Evolutionary conservation across 2,113 vertebrate genomes (phyloP).

Genomic region (Haemorhous mexicanus): DNA sequence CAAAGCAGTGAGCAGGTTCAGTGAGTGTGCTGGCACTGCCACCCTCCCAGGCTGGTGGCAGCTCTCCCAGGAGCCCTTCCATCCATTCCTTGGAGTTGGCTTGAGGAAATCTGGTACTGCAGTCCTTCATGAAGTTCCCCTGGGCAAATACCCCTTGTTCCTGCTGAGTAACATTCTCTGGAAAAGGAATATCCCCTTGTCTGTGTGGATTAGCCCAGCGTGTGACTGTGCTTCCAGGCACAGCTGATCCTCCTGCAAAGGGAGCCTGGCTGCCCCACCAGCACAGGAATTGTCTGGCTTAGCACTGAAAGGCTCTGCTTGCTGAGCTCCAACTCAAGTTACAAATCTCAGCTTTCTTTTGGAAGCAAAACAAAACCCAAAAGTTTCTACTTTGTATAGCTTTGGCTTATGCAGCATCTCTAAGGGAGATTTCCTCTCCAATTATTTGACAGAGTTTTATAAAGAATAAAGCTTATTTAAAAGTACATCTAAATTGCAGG

Average conservation of each 20-base stretch:
- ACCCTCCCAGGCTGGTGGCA: neutral
- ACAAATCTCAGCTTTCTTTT: neutral
- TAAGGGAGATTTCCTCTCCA: neutral
- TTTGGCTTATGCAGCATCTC: neutral
- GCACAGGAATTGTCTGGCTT: neutral
- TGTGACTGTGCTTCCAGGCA: fast-evolving
- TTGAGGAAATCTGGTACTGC: neutral
- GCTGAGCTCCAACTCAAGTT: neutral
- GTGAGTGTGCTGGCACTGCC: neutral
- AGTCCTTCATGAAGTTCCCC: neutral
- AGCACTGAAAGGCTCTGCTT: neutral
- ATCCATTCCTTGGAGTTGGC: fast-evolving
- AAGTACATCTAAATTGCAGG: neutral
- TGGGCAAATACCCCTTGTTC: neutral
- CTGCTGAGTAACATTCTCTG: neutral
- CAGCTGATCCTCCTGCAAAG: neutral
- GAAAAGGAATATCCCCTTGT: neutral
- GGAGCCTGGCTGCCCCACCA: neutral
- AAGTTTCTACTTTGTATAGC: neutral
- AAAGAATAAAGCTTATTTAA: neutral
- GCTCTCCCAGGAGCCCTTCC: neutral
- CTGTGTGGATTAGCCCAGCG: neutral
- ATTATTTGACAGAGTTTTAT: neutral
- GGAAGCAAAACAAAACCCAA: neutral
- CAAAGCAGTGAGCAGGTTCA: neutral